Evolutionary conservation across 2,797 vertebrate genomes (phyloP).

Genomic region (Lemur catta): DNA sequence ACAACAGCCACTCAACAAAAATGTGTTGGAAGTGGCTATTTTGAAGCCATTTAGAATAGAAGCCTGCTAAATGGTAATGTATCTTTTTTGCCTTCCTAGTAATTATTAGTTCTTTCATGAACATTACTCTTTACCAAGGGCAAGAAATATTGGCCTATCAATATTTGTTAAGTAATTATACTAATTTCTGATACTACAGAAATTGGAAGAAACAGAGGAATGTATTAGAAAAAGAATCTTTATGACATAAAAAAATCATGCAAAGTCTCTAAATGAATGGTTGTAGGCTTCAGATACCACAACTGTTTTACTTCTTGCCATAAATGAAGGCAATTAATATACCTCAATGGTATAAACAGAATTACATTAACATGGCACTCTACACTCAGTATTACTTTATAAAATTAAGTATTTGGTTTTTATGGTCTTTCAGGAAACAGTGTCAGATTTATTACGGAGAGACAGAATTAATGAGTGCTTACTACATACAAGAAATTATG

Average conservation of each 20-base stretch:
- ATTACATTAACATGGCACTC: not conserved
- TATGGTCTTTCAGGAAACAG: slow-evolving; percentile 4
- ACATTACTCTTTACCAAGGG: not conserved
- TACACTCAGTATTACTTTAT: not conserved
- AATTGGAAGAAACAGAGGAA: not conserved
- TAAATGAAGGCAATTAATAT: not conserved
- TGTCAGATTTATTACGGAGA: not conserved
- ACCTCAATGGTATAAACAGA: not conserved
- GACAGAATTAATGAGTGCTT: not conserved
- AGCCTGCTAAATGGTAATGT: not conserved
- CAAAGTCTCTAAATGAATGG: not conserved
- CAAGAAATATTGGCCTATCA: not conserved
- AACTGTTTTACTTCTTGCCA: not conserved
- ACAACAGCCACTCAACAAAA: not conserved
- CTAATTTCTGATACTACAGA: slow-evolving; percentile 11
- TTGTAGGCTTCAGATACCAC: not conserved
- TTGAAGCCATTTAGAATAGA: not conserved
- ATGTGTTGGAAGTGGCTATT: not conserved
- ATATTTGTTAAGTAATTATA: not conserved
- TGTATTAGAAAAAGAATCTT: not conserved
- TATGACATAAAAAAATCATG: not conserved
- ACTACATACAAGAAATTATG: not conserved
- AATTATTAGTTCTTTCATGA: not conserved
- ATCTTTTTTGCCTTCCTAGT: not conserved
- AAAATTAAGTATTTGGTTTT: slow-evolving; percentile 37